Base-by-base conservation (phyloP, 2,888 invertebrate species). In the Hofmannophila pseudospretella region DNA sequence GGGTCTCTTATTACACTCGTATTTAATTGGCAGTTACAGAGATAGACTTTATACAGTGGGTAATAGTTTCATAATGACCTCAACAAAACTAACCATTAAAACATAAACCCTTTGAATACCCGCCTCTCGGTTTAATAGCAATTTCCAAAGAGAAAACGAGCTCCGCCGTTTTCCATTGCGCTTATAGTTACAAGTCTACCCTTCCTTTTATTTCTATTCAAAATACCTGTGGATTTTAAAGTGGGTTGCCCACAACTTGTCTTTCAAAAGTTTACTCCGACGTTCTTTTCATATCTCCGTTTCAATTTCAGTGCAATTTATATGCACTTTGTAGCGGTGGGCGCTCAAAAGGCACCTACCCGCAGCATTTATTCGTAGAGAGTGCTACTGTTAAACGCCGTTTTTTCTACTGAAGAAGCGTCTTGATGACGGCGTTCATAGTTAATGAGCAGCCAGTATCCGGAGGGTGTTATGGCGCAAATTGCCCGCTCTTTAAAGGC, bases 391-490 rank as follows among this genome's bases (percentile, higher is more conserved):
- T 71, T 78, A 70, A 81, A 72, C 64, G 67, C 52, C 66, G 71
- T 78, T 84, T 85, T 84, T 84, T 77, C 75, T 66, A 46, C 67
- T 73, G 73, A 80, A 80, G 80, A 82, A 75, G 78, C 73, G 67
- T 71, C 80, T 80, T 85, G 84, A 85, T 84, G 85, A 85, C 75
- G 68, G 58, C 74, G 76, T 84, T 84, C 84, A 86, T 86, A 85
- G 76, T 86, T 85, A 84, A 86, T 85, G 85, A 85, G 84, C 75
- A 75, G 66, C 69, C 65, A 72, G 80, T 80, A 80, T 81, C 81
- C 81, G 77, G 65, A 51, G 74, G 69, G 77, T 75, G 79, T 71
- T 75, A 67, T 71, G 54, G 60, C 59, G 66, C 65, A 82, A 82
- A 85, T 84, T 82, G 76, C 84, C 80, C 68, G 67, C 73, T 74